Evolutionary conservation across 2,888 invertebrate species (phyloP).

Genomic region (Sinentomon sp.): DNA sequence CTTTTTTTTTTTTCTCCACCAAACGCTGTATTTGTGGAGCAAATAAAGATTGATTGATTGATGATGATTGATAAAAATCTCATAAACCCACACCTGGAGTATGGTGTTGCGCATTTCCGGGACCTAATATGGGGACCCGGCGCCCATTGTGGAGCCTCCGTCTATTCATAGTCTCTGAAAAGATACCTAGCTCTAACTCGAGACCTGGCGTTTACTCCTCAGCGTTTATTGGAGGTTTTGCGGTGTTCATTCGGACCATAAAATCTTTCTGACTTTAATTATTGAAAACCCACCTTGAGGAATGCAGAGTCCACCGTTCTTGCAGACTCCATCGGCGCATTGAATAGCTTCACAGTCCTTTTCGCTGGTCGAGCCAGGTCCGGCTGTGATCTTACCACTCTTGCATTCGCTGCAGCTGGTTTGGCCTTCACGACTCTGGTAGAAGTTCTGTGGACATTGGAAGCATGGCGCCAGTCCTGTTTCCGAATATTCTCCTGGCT

Average conservation of each 20-base stretch:
- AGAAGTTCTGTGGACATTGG: constrained; percentile 71
- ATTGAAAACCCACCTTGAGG: too few relatives aligned
- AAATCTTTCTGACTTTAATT: too few relatives aligned
- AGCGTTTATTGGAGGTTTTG: too few relatives aligned
- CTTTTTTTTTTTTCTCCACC: too few relatives aligned
- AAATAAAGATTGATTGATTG: too few relatives aligned
- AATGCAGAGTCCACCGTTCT: constrained; percentile 69
- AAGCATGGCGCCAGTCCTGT: constrained; percentile 83
- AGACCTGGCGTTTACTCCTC: constrained; percentile 8
- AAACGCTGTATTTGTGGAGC: too few relatives aligned
- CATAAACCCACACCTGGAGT: too few relatives aligned
- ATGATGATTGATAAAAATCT: too few relatives aligned
- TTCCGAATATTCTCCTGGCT: constrained; percentile 66
- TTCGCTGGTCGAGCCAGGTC: constrained; percentile 44
- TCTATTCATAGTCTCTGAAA: constrained; percentile 5
- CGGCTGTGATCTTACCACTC: constrained; percentile 60
- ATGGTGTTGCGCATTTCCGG: too few relatives aligned
- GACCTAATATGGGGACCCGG: too few relatives aligned
- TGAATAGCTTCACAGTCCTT: constrained; percentile 67
- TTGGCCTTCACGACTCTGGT: constrained; percentile 57
- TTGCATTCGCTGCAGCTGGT: constrained; percentile 70
- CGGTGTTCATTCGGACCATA: too few relatives aligned
- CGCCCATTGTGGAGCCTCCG: too few relatives aligned
- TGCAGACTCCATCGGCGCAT: constrained; percentile 62
- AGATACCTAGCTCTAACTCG: neutral